phyloP scores from a whole-genome alignment of 2,888 invertebrate genomes.

The Ethmia dodecea region DNA sequence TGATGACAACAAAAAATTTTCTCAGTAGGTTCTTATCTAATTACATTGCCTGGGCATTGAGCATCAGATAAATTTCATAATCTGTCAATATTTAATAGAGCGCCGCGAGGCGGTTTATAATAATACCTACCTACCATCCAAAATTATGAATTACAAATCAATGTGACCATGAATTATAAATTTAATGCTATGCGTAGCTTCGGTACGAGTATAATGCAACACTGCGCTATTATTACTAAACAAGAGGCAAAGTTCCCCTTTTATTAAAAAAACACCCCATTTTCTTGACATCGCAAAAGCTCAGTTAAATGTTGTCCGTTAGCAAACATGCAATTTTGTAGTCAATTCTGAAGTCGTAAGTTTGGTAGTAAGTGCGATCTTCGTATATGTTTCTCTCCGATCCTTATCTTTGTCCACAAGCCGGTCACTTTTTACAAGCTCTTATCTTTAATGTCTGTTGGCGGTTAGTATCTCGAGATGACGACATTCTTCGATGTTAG shows the following conservation, averaged over 20 bases:
- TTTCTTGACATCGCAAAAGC: constrained; percentile 36
- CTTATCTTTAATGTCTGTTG: constrained; percentile 35
- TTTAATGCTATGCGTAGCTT: too few species aligned
- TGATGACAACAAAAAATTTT: too few species aligned
- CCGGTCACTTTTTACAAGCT: constrained; percentile 37
- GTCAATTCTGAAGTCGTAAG: constrained; percentile 15
- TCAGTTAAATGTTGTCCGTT: constrained; percentile 37
- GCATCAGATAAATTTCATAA: too few species aligned
- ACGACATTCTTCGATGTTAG: constrained; percentile 14
- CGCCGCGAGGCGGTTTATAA: too few species aligned
- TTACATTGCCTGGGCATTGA: too few species aligned
- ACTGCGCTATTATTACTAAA: constrained; percentile 44
- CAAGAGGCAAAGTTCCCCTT: constrained; percentile 32
- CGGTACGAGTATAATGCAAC: too few species aligned
- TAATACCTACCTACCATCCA: too few species aligned
- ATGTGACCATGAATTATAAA: too few species aligned
- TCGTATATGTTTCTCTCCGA: constrained; percentile 18
- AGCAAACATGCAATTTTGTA: constrained; percentile 17
- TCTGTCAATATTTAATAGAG: too few species aligned
- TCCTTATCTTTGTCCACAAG: constrained; percentile 37
- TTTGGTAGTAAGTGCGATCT: constrained; percentile 21
- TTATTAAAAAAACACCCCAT: constrained; percentile 39
- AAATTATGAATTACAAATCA: too few species aligned
- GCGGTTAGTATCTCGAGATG: constrained; percentile 19
- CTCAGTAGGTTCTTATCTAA: too few species aligned